Evolutionary conservation across 37 sponge, comb jelly and placozoan genomes (phyloP), one percentile per base, ranked within the genome.

Genomic region (Halisarca cf. caerulea): DNA sequence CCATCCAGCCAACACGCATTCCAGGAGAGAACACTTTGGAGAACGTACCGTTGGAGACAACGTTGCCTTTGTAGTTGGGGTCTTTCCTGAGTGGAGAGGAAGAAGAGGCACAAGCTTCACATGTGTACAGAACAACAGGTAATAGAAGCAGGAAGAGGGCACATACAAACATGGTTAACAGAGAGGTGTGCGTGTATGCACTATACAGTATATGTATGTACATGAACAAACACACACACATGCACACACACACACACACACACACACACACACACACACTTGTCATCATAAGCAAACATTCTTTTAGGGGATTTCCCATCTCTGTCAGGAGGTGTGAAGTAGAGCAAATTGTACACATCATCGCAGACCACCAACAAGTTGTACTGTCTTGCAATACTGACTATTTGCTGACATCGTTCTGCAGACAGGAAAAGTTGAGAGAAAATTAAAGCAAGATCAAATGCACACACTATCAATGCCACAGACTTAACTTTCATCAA

Each of bases 11-110:
- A 33, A 95, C 45, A 18, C 96, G 88, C 0, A 86, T 23, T 25
- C 96, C 96, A 58, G 96, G 96, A 41, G 88, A 90, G 83, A 95
- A 95, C 35, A 95, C 73, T 82, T 95, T 95, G 24, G 93, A 90
- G 80, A 95, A 95, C 15, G 87, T 69, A 23, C 89, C 88, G 47
- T 90, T 90, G 36, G 96, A 95, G 21, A 95, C 86, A 7, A 90
- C 91, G 70, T 92, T 92, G 6, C 93, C 96, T 30, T 72, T 35
- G 60, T 93, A 92, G 42, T 82, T 91, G 55, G 89, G 75, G 47
- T 92, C 96, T 66, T 23, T 37, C 54, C 91, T 90, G 6, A 32
- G 30, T 28, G 4, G 69, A 17, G 5, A 64, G 66, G 40, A 36
- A 36, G 4, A 73, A 28, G 43, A 73, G n/a, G n/a, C n/a, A n/a